Evolutionary conservation across 2,888 invertebrate species (phyloP), one percentile per base, ranked within the genome.

Genomic region (Oxytorus armatus): DNA sequence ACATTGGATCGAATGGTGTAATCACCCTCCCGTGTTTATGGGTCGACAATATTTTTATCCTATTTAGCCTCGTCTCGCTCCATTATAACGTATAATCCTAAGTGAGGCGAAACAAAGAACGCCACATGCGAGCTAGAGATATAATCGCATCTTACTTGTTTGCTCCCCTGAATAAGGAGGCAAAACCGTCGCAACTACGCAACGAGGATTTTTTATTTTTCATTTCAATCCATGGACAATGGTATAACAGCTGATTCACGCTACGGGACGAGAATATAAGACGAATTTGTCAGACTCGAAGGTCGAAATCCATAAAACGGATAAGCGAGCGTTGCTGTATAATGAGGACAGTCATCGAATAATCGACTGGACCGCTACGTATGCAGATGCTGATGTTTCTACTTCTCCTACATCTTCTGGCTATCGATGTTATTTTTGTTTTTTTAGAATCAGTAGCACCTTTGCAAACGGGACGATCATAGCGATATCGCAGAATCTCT

Each of bases 21-120:
- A 73, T 73, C 61, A 73, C 44, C n/a, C 61, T 63, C 73, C 42
- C 47, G 65, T 72, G 66, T 73, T 77, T 72, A 49, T 61, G 59
- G 65, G 47, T 73, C 72, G 66, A 33, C 44, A 7, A 39, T 65
- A 44, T 70, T 65, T 53, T 53, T 11, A 47, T 21, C n/a, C n/a
- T n/a, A n/a, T n/a, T n/a, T n/a, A n/a, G n/a, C n/a, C n/a, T n/a
- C n/a, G n/a, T n/a, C n/a, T n/a, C n/a, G n/a, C n/a, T n/a, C n/a
- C n/a, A n/a, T n/a, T n/a, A n/a, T n/a, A n/a, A 23, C 68, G 42
- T 66, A 51, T 53, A 16, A 36, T 16, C 21, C 53, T 25, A 42
- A 68, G 39, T 68, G 53, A 68, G 53, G 25, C 42, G 25, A 42
- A 25, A 21, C 39, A 16, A 53, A 51, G 16, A 53, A 61, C 61